A percentile compares a stretch with the other conserved stretches of the same genome.
These are phyloP conservation scores for Drosophila obscura DNA, from an alignment of 1,140 invertebrate genomes.

Conservation along the genomic window DNA sequence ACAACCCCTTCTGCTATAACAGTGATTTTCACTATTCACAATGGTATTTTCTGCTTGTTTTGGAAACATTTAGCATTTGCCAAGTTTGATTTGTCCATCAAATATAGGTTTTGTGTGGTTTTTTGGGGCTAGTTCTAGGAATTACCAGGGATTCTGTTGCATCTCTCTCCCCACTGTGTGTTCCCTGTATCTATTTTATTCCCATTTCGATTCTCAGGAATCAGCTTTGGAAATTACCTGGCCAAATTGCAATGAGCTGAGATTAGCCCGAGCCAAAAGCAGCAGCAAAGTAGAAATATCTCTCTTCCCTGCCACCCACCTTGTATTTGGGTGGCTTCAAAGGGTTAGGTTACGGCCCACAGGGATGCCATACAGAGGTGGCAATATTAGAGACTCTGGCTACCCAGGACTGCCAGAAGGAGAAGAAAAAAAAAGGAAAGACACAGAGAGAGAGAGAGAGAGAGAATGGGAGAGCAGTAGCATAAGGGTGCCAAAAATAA, in stretches of 20 bases:
- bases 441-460: background rate
- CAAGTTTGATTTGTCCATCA: background rate
- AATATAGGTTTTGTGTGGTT: slow-evolving; percentile 22
- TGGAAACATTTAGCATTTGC: background rate
- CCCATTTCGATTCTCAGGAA: slow-evolving; percentile 23
- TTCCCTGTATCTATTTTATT: background rate
- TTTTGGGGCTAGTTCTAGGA: background rate
- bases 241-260: slow-evolving; percentile 67
- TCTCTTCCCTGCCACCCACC: slow-evolving; percentile 3
- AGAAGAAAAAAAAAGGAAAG: background rate
- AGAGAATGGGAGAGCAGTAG: background rate
- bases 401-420: too few species aligned
- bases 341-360: slow-evolving; percentile 19
- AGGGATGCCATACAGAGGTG: too few species aligned
- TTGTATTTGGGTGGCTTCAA: slow-evolving; percentile 15
- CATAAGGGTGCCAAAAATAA: slow-evolving; percentile 72
- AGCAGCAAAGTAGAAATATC: slow-evolving; percentile 3
- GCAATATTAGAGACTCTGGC: too few species aligned
- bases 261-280: slow-evolving; percentile 55
- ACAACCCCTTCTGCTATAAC: background rate
- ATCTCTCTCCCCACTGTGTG: background rate
- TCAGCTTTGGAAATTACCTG: slow-evolving; percentile 35
- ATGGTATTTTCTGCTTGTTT: background rate
- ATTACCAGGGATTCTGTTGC: background rate
- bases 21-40: background rate